These are phyloP conservation scores for Ornithorhynchus anatinus DNA, from an alignment of 2,113 vertebrate species.

Conservation along the genomic window DNA sequence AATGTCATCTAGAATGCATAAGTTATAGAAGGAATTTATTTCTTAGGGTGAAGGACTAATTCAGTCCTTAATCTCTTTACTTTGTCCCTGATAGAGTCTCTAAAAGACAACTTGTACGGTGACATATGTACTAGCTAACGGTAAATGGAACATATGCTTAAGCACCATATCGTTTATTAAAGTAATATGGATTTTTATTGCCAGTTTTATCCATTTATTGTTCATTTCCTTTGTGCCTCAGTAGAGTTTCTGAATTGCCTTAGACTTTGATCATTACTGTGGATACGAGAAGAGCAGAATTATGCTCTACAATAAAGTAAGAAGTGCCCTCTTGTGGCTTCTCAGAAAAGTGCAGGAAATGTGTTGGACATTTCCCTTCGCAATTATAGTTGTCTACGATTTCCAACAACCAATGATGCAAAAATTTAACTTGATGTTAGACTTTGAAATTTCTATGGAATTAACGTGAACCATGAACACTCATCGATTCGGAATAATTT, in stretches of 20 bases:
- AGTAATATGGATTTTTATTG: background rate
- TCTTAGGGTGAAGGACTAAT: no score
- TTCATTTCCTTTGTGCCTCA: background rate
- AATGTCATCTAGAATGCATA: no score
- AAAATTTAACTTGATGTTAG: background rate
- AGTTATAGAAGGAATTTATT: no score
- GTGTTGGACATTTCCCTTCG: background rate
- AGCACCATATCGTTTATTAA: background rate
- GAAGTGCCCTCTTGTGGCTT: slow-evolving; percentile 68
- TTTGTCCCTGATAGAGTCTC: no score
- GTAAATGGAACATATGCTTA: background rate
- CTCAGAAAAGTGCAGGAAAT: slow-evolving; percentile 37
- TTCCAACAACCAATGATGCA: background rate
- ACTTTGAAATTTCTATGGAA: background rate
- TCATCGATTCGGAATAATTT: background rate
- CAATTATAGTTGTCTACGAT: background rate
- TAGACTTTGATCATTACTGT: background rate
- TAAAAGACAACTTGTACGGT: background rate
- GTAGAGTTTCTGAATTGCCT: slow-evolving; percentile 1
- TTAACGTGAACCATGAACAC: background rate
- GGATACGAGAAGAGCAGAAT: background rate
- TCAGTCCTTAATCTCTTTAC: no score
- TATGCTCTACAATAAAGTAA: slow-evolving; percentile 13
- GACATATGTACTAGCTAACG: background rate
- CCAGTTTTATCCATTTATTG: background rate